Conservation (phyloP, 2,797 vertebrate genomes). For the Coluber constrictor region DNA sequence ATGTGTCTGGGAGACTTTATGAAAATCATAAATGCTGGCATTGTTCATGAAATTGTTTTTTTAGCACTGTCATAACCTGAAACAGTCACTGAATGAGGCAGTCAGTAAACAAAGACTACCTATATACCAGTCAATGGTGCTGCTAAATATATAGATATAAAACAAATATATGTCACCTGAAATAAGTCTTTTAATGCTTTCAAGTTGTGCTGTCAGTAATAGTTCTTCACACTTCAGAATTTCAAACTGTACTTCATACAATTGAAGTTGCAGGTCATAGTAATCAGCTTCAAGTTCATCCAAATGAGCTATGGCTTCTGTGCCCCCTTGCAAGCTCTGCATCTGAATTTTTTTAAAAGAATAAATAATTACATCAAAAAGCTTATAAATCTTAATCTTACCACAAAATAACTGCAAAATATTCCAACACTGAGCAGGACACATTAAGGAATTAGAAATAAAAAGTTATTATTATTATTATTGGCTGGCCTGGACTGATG, state of each 20-base stretch:
- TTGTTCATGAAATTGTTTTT: not conserved
- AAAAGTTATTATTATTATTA: not conserved
- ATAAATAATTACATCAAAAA: not conserved
- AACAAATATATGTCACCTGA: conserved; percentile 75
- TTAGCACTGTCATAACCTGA: not conserved
- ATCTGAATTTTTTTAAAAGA: conserved; percentile 74
- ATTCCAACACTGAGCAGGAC: not conserved
- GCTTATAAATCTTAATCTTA: not conserved
- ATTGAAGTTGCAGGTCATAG: conserved; percentile 92
- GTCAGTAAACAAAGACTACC: not conserved
- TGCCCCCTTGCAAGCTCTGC: conserved; percentile 87
- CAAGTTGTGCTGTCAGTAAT: conserved; percentile 89
- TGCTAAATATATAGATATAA: not conserved
- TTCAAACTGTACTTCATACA: conserved; percentile 95
- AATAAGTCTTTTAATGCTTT: conserved; percentile 91
- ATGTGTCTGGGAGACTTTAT: not conserved
- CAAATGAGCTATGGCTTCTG: conserved; percentile 87
- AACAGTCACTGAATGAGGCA: not conserved
- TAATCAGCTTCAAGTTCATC: conserved; percentile 93
- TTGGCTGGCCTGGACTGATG: no score
- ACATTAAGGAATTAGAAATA: not conserved
- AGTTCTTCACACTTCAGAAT: conserved; percentile 94
- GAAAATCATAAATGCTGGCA: not conserved
- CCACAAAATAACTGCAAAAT: not conserved
- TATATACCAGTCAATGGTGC: not conserved